Conservation (phyloP, 2,797 vertebrate genomes). For the Sebastes elongatus region DNA sequence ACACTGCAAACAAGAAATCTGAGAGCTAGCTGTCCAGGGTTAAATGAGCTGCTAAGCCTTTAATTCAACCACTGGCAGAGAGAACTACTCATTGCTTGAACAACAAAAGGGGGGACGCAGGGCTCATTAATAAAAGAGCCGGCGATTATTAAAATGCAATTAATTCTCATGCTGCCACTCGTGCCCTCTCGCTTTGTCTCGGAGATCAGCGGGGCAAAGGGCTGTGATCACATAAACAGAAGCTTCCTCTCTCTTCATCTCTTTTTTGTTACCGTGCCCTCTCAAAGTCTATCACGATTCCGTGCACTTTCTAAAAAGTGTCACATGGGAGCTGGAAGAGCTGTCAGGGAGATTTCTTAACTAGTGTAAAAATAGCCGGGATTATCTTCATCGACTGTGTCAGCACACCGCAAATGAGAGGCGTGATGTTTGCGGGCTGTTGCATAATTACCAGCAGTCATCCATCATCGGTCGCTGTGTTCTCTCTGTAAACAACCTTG, state of each 20-base stretch:
- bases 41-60: conserved; percentile 56
- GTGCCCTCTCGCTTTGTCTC: conserved; percentile 39
- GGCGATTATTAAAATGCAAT: conserved; percentile 62
- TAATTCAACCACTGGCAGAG: conserved; percentile 26
- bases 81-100: conserved; percentile 14
- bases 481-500: conserved; percentile 65
- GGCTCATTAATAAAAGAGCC: conserved; percentile 42
- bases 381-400: conserved; percentile 48
- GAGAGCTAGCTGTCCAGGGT: background rate
- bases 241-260: conserved; percentile 7
- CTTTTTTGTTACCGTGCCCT: background rate
- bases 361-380: conserved; percentile 35
- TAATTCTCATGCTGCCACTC: conserved; percentile 41
- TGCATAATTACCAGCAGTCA: conserved; percentile 59
- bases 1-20: conserved; percentile 25
- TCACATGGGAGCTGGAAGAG: background rate
- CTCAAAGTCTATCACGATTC: background rate
- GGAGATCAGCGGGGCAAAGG: conserved; percentile 29
- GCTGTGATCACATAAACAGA: conserved; percentile 28
- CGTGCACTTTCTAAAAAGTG: background rate
- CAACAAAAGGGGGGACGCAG: conserved; percentile 6
- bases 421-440: conserved; percentile 58
- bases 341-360: conserved; percentile 17
- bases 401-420: conserved; percentile 36
- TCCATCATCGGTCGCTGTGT: conserved; percentile 59